Evolutionary conservation across 2,113 vertebrate genomes (phyloP).

Genomic region (Ceuthmochares aereus): DNA sequence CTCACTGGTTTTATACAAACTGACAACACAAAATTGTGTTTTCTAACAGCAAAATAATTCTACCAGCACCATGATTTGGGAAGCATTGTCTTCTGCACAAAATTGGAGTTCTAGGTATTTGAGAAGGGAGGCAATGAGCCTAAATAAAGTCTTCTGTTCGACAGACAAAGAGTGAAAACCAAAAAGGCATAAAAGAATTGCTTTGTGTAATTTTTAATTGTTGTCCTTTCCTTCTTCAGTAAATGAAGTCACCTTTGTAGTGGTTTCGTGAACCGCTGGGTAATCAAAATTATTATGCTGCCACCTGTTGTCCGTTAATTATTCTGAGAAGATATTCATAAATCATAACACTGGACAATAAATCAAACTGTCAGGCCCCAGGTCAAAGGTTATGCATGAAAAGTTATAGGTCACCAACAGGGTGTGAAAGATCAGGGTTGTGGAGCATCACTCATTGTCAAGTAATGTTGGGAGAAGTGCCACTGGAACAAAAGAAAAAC

Average conservation of each 20-base stretch:
- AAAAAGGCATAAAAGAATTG: constrained; percentile 68
- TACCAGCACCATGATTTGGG: neutral
- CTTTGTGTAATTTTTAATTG: constrained; percentile 81
- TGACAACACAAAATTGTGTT: constrained; percentile 40
- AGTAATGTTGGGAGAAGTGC: constrained; percentile 88
- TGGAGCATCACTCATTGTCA: constrained; percentile 96
- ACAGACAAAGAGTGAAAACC: constrained; percentile 64
- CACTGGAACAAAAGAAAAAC: constrained; percentile 90
- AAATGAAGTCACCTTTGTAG: constrained; percentile 89
- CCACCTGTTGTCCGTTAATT: constrained; percentile 99
- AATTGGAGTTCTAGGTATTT: constrained; percentile 15
- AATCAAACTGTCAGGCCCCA: constrained; percentile 97
- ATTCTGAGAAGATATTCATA: constrained; percentile 98
- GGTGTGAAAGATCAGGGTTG: constrained; percentile 91
- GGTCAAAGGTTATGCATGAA: constrained; percentile 91
- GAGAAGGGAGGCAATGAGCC: constrained; percentile 46
- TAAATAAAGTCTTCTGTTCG: constrained; percentile 75
- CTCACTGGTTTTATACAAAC: neutral
- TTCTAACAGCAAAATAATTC: constrained; percentile 25
- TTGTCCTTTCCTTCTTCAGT: constrained; percentile 78
- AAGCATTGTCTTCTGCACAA: constrained; percentile 36
- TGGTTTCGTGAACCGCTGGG: constrained; percentile 86
- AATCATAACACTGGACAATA: constrained; percentile 99
- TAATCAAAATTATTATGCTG: constrained; percentile 89
- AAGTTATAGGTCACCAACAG: constrained; percentile 93